Base-by-base conservation (phyloP, 1,140 invertebrate genomes). In the Drosophila ogumai region DNA sequence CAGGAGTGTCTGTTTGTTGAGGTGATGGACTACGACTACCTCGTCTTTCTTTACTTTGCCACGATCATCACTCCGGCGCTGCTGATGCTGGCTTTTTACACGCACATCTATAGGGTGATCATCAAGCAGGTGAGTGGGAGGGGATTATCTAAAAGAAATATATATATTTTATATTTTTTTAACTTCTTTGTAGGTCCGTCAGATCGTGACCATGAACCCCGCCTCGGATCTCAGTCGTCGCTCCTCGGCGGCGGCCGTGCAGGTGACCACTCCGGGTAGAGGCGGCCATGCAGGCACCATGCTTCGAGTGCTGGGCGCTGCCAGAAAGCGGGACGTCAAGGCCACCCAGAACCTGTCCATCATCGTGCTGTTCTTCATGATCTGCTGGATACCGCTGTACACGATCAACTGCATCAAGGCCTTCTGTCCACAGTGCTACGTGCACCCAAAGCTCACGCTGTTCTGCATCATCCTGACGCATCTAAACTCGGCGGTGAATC, bases 301-400 rank as follows among this genome's bases (percentile, higher is more conserved):
- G 96, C 88, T 97, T 22, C 93, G 96, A 1, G 95, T 97, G 0
- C 93, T 97, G 6, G 96, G 96, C 0, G 96, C 96, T 0, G 96
- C 96, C 2, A 95, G 96, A 67, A 96, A 96, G 77, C 94, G 96
- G n/a, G 97, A 98, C 91, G 96, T 98, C 3, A 98, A 98, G 93
- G 97, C 97, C 8, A 98, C 97, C 1, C 97, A 98, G 86, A 98
- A 97, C 92, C 94, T 98, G 0, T 96, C 96, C 44, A 96, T 98
- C 66, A 98, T 98, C 55, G 97, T 98, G 2, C 93, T 97, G 38
- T 98, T 98, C 93, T 98, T 98, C 93, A 97, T 98, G 93, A 94
- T 98, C 49, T 98, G 97, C 90, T 98, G 97, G 97, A 96, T 98
- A 54, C 97, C 97, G 0, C 93, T 98, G 4, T 98, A 98, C 93